phyloP scores from a whole-genome alignment of 2,888 invertebrate genomes.

The Philereme transversata region DNA sequence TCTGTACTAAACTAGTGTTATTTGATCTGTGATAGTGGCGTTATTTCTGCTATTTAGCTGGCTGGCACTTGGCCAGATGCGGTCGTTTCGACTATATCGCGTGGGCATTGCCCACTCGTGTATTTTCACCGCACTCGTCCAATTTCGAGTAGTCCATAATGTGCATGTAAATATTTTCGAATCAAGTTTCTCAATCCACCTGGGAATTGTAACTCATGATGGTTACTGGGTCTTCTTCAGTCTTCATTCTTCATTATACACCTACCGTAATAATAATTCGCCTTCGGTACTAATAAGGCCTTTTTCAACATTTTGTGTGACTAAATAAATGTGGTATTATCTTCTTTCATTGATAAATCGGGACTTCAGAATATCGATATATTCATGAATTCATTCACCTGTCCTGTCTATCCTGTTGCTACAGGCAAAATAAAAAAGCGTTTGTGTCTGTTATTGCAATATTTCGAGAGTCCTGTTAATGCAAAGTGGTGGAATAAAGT shows the following conservation, averaged over 20 bases:
- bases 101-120: constrained; percentile 69
- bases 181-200: neutral
- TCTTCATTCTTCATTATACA: neutral
- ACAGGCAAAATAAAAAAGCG: too few relatives aligned
- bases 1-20: constrained; percentile 1
- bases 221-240: neutral
- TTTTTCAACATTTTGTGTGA: too few relatives aligned
- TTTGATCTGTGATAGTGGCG: constrained; percentile 49
- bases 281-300: too few relatives aligned
- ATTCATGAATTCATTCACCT: too few relatives aligned
- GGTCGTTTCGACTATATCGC: constrained; percentile 63
- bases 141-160: constrained; percentile 40
- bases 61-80: constrained; percentile 74
- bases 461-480: too few relatives aligned
- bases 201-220: neutral
- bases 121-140: constrained; percentile 50
- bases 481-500: too few relatives aligned
- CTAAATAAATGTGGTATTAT: too few relatives aligned
- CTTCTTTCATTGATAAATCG: neutral
- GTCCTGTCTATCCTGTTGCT: too few relatives aligned
- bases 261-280: neutral
- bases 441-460: too few relatives aligned
- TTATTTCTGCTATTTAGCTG: constrained; percentile 78
- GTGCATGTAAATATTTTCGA: constrained; percentile 11
- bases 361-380: neutral